phyloP scores from a whole-genome alignment of 2,113 vertebrate species.

The Bolborhynchus lineola region DNA sequence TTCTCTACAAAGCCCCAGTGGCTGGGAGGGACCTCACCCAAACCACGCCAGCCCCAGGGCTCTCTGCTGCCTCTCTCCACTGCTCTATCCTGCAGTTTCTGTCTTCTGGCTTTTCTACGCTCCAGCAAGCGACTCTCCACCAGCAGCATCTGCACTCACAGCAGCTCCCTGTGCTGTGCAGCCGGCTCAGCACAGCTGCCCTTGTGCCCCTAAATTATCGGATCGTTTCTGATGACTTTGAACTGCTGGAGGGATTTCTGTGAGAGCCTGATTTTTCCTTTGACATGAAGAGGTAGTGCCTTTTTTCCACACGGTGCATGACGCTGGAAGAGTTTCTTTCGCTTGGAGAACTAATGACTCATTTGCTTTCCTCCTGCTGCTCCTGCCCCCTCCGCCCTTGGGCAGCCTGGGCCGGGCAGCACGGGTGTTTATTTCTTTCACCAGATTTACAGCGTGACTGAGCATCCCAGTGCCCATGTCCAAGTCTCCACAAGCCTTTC shows the following conservation, averaged over 20 bases:
- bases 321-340: neutral
- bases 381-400: conserved; percentile 32
- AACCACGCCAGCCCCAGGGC: neutral
- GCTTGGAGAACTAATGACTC: conserved; percentile 16
- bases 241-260: neutral
- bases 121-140: neutral
- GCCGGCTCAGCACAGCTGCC: neutral
- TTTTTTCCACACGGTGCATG: neutral
- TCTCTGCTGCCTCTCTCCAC: neutral
- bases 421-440: conserved; percentile 13
- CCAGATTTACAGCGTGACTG: neutral
- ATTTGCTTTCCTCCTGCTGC: neutral
- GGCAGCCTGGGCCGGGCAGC: neutral
- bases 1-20: conserved; percentile 3
- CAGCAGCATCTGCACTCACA: neutral
- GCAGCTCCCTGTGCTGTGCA: neutral
- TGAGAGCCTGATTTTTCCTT: neutral
- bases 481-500: neutral
- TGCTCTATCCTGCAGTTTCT: neutral
- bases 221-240: neutral
- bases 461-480: neutral
- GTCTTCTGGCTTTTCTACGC: neutral
- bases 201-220: neutral
- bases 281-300: neutral
- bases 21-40: neutral